Evolutionary conservation across 2,797 vertebrate genomes (phyloP).

Genomic region (Sciurus vulgaris): DNA sequence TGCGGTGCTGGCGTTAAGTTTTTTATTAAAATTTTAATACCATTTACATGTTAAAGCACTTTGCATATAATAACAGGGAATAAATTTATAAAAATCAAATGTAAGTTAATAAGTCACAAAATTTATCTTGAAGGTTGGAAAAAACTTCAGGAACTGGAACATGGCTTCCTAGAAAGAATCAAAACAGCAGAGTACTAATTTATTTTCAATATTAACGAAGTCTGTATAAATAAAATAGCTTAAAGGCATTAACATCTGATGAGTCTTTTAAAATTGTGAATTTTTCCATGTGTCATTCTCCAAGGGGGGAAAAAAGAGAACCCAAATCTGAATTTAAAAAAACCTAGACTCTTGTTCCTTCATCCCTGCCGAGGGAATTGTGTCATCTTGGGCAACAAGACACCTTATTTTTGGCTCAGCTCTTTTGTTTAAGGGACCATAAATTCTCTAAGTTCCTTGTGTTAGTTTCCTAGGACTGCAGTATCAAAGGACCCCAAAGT

Average conservation of each 20-base stretch:
- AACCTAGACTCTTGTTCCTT: background rate
- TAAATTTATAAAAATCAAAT: constrained; percentile 4
- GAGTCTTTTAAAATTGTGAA: background rate
- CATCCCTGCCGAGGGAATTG: background rate
- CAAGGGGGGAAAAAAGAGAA: background rate
- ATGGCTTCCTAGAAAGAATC: background rate
- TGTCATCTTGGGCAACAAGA: background rate
- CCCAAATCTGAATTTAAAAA: background rate
- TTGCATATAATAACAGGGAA: background rate
- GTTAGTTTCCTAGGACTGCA: background rate
- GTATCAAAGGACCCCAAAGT: background rate
- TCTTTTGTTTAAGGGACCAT: background rate
- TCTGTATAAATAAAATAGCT: constrained; percentile 29
- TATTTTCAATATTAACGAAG: background rate
- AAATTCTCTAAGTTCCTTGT: background rate
- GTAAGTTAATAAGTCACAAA: constrained; percentile 8
- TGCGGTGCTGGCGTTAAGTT: too few species aligned
- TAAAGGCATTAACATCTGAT: constrained; percentile 25
- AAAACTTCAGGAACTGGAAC: background rate
- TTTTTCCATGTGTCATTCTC: background rate
- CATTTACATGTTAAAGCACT: background rate
- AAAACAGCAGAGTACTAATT: background rate
- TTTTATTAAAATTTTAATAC: background rate
- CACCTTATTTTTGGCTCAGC: background rate
- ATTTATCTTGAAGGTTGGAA: background rate